Base-by-base conservation (phyloP, 2,888 invertebrate species). In the Agonopterix heracliana region DNA sequence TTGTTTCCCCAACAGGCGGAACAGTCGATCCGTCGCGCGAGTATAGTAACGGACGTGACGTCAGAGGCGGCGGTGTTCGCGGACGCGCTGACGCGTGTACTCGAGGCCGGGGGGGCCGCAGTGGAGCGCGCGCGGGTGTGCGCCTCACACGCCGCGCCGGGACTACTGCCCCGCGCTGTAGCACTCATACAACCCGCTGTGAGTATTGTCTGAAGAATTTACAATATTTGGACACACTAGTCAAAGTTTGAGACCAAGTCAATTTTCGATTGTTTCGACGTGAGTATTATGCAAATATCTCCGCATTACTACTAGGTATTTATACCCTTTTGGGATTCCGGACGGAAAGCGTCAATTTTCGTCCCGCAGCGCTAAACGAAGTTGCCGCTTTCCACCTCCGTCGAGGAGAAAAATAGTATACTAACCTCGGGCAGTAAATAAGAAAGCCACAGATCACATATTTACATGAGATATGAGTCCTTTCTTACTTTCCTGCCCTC, bases 21-120 rank as follows among this genome's bases (percentile, higher is more conserved):
- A 43, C 60, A 41, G 0, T 46, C 51, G 2, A 66, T 79, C 49
- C 74, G 78, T 0, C 71, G 74, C 49, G 74, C 72, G n/a, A 63
- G 73, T 55, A 57, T 60, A 2, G 64, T 74, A 11, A 38, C 63
- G 1, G 69, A 53, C 45, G 60, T 58, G 49, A 50, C 47, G 41
- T 52, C 61, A 13, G 71, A 65, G 5, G 68, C 64, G 40, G 76
- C 79, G 0, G 80, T 78, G 64, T 79, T 68, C 69, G 84, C 82
- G 49, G 85, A 81, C 68, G 79, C 80, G 2, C 50, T 81, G 34
- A 83, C 84, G 8, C 74, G 81, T 42, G 71, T 68, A 55, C 71
- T 85, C 65, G 81, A 84, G 65, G 73, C 75, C 44, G 84, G 66
- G 36, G 85, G 75, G 41, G 74, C 67, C 0, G 63, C 60, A 12